Evolutionary conservation across 2,797 vertebrate genomes (phyloP).

Genomic region (Toxotes lorentzi): DNA sequence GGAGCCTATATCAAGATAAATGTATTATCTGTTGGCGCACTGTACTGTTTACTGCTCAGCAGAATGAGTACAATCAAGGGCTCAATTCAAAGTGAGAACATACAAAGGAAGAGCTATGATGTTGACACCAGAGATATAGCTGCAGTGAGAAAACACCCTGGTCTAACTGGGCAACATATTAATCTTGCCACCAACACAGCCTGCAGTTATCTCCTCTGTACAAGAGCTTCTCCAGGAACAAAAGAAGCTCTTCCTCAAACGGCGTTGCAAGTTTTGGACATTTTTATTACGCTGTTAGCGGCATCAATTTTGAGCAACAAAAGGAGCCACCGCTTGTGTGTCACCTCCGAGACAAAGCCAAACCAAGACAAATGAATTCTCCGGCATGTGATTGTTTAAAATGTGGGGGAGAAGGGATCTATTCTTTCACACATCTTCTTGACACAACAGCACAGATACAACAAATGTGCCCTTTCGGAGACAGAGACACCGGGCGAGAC

Average conservation of each 20-base stretch:
- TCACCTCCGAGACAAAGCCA: slow-evolving; percentile 84
- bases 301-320: slow-evolving; percentile 83
- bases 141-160: slow-evolving; percentile 60
- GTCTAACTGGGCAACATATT: slow-evolving; percentile 76
- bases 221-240: slow-evolving; percentile 75
- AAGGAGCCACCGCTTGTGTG: slow-evolving; percentile 75
- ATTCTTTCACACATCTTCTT: slow-evolving; percentile 70
- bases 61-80: slow-evolving; percentile 49
- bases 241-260: slow-evolving; percentile 78
- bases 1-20: slow-evolving; percentile 60
- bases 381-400: slow-evolving; percentile 77
- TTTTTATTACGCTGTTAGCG: slow-evolving; percentile 83
- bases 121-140: slow-evolving; percentile 77
- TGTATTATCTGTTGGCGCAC: slow-evolving; percentile 44
- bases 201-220: slow-evolving; percentile 77
- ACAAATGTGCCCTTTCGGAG: slow-evolving; percentile 79
- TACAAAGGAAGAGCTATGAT: slow-evolving; percentile 70
- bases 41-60: slow-evolving; percentile 66
- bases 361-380: slow-evolving; percentile 86
- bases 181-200: slow-evolving; percentile 77
- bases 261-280: slow-evolving; percentile 71
- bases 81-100: slow-evolving; percentile 45
- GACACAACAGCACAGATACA: slow-evolving; percentile 80
- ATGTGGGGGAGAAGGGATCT: slow-evolving; percentile 51
- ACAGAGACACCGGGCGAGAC: slow-evolving; percentile 58